Evolutionary conservation across 2,888 invertebrate genomes (phyloP), one percentile per base, ranked within the genome.

Genomic region (Antheraea assamensis): DNA sequence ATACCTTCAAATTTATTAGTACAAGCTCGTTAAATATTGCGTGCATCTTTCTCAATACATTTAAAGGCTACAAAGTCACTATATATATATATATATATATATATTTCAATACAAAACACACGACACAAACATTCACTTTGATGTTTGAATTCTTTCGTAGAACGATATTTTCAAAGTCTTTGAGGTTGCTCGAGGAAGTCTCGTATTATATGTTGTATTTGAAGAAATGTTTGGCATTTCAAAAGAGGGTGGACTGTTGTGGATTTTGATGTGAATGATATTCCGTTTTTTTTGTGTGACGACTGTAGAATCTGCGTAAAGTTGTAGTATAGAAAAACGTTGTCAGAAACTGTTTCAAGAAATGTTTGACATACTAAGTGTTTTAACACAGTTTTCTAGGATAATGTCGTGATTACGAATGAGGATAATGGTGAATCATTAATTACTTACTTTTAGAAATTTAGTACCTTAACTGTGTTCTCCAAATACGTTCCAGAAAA

Each of bases 171-270:
- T 64, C 61, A 27, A 30, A 30, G 30, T 24, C n/a, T 58, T 58
- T 58, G 58, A 58, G n/a, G 61, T 30, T 30, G 27, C 30, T 64
- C 61, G 61, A 64, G 61, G 30, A 64, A 17, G 61, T 64, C 61
- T 30, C 61, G 30, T 30, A 64, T 64, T 64, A 64, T 64, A 17
- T 30, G 30, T 58, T 24, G 10, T 64, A 30, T 30, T 64, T 27
- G 13, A 64, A 64, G 61, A 27, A 61, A 24, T 61, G 61, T 61
- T 61, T 27, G 61, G 15, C 61, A 24, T 61, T 61, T 61, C 61
- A 27, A 61, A 61, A 27, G 27, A 64, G 61, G 27, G 61, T 15
- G 15, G 61, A 64, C 30, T 30, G 24, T 58, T 24, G 61, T 15
- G 27, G 30, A 24, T 64, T 21, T 64, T 24, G 17, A 17, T 27